Evolutionary conservation across 2,113 vertebrate species (phyloP), one percentile per base, ranked within the genome.

Genomic region (Dicrurus megarhynchus): DNA sequence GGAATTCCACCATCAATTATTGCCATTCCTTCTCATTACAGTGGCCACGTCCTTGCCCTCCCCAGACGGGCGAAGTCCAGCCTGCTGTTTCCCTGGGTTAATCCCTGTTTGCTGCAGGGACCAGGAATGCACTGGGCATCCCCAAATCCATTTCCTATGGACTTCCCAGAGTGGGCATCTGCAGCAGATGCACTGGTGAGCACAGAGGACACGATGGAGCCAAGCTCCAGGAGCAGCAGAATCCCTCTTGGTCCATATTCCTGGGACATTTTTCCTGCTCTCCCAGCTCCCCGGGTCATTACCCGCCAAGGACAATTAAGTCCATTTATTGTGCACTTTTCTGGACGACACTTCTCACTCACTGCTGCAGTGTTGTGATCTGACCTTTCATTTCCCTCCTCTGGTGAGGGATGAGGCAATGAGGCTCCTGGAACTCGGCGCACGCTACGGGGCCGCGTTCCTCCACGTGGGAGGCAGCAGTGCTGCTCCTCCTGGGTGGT

Each of bases 401-500:
- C 53, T 8, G 47, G 11, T 35, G 61, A 56, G 59, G 65, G 89
- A 87, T 7, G 60, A 84, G 60, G 86, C 91, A 59, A 13, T 1
- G 59, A 70, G 74, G 41, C 74, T 69, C 79, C 88, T 1, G 63
- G 35, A 80, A 16, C 47, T 27, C 22, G 0, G 2, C 1, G 2
- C 42, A 8, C 27, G 8, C 30, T 3, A 10, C 2, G 6, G 87
- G 56, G 80, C 71, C 7, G 7, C 4, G 3, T 18, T 83, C 55
- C 84, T 90, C 88, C 68, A 44, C 18, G 35, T 60, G 76, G 92
- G 86, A 90, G 84, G 88, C 20, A 73, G 87, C 57, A 7, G 55
- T 4, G 47, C 64, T 53, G 65, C 56, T 71, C 27, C 77, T 84
- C 46, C 37, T 8, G 73, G 70, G 35, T 56, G 74, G 15, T n/a